A percentile compares a stretch with the other conserved stretches of the same genome.
Conservation (phyloP, 2,113 vertebrate genomes). For the Pterophyllum scalare region DNA sequence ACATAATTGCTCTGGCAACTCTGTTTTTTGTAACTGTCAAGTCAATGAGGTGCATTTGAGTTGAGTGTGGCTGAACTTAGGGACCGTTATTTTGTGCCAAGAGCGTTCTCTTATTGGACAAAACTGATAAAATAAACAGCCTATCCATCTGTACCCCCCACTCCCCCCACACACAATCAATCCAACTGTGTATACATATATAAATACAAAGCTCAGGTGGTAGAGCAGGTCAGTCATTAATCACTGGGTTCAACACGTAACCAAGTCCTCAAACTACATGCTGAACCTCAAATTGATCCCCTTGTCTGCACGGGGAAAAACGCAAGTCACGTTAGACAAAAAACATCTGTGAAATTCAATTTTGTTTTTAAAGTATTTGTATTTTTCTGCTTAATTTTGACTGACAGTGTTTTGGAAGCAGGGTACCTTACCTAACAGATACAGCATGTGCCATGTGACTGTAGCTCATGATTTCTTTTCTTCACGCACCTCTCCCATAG, state of each 20-base stretch:
- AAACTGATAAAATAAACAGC: conserved; percentile 41
- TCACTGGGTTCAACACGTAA: not conserved
- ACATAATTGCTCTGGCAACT: conserved; percentile 63
- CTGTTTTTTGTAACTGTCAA: conserved; percentile 78
- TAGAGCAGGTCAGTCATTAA: not conserved
- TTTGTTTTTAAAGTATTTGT: not conserved
- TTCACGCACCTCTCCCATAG: conserved; percentile 30
- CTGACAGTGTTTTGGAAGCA: not conserved
- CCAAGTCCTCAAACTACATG: not conserved
- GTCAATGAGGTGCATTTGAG: conserved; percentile 58
- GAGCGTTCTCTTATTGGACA: not conserved
- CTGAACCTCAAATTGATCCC: not conserved
- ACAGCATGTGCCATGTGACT: conserved; percentile 41
- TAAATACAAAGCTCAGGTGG: not conserved
- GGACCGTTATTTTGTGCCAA: conserved; percentile 3
- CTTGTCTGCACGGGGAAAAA: not conserved
- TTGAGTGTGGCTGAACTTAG: conserved; percentile 48
- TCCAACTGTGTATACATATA: not conserved
- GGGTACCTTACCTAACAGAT: conserved; percentile 45
- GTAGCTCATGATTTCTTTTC: conserved; percentile 53
- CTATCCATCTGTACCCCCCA: not conserved
- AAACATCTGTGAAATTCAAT: not conserved
- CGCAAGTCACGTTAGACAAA: not conserved
- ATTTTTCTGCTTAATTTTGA: conserved; percentile 16
- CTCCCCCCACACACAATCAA: not conserved